These are phyloP conservation scores for Turritopsis rubra DNA, from an alignment of 30 jellyfish, hydroid and myxozoan species.

Conservation along the genomic window DNA sequence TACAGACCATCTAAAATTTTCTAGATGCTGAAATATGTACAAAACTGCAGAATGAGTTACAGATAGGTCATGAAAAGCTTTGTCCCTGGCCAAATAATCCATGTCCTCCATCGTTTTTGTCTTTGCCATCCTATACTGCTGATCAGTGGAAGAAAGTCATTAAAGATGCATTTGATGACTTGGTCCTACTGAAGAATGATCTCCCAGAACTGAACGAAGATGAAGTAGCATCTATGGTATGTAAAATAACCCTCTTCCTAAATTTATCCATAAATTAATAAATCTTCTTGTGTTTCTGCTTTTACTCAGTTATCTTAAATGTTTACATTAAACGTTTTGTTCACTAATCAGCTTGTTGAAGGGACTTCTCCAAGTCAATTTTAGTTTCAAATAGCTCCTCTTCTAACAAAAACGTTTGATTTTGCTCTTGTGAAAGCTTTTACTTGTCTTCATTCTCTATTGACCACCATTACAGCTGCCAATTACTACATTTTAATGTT, in stretches of 20 bases:
- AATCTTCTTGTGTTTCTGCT: too few species aligned
- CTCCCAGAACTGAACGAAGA: conserved; percentile 90
- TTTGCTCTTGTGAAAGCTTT: too few species aligned
- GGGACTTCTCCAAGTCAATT: too few species aligned
- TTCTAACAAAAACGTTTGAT: too few species aligned
- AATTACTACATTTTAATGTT: too few species aligned
- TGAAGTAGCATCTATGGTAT: conserved; percentile 76
- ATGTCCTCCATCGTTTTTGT: conserved; percentile 64
- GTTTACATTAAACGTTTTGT: too few species aligned
- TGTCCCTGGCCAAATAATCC: conserved; percentile 98
- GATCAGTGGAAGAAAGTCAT: conserved; percentile 74
- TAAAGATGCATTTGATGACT: conserved; percentile 43
- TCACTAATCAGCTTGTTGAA: too few species aligned
- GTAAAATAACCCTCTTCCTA: not conserved
- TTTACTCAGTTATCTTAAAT: not conserved
- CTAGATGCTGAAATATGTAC: conserved; percentile 64
- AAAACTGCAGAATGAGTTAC: conserved; percentile 40
- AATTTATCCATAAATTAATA: too few species aligned
- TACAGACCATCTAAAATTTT: too few species aligned
- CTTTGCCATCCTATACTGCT: conserved; percentile 54
- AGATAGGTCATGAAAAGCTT: conserved; percentile 72
- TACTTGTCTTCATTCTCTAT: too few species aligned
- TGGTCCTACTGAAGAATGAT: conserved; percentile 60
- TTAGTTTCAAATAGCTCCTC: too few species aligned
- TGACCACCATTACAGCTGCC: too few species aligned